phyloP scores from a whole-genome alignment of 1,140 invertebrate species.

The Colletes gigas region DNA sequence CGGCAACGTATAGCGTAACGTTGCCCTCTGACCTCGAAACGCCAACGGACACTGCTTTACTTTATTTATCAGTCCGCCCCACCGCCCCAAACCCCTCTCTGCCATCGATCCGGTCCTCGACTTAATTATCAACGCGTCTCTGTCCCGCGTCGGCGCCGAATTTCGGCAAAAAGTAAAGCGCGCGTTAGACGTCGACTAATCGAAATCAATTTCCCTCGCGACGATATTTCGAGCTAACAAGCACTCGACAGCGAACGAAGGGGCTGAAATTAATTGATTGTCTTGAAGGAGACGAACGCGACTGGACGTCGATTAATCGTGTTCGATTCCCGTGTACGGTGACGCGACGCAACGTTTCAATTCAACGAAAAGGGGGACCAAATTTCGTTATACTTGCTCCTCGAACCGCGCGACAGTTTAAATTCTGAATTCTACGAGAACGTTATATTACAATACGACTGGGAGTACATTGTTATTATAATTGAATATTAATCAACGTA shows the following conservation, averaged over 20 bases:
- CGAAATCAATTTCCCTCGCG: neutral
- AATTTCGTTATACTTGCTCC: no score
- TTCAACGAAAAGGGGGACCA: no score
- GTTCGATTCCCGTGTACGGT: neutral
- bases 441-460: no score
- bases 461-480: neutral
- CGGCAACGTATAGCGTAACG: neutral
- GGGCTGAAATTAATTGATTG: conserved; percentile 14
- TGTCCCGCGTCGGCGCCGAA: neutral
- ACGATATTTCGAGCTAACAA: neutral
- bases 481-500: neutral
- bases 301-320: conserved; percentile 14
- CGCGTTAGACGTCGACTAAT: neutral
- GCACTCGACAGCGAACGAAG: neutral
- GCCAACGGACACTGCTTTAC: neutral
- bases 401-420: no score
- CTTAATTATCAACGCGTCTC: neutral
- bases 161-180: neutral
- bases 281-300: conserved; percentile 1
- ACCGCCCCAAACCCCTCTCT: no score
- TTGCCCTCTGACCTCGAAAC: neutral
- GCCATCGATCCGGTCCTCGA: neutral
- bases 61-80: conserved; percentile 14
- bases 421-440: no score
- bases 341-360: no score